Evolutionary conservation across 2,113 vertebrate genomes (phyloP), one percentile per base, ranked within the genome.

Genomic region (Bufo gargarizans): DNA sequence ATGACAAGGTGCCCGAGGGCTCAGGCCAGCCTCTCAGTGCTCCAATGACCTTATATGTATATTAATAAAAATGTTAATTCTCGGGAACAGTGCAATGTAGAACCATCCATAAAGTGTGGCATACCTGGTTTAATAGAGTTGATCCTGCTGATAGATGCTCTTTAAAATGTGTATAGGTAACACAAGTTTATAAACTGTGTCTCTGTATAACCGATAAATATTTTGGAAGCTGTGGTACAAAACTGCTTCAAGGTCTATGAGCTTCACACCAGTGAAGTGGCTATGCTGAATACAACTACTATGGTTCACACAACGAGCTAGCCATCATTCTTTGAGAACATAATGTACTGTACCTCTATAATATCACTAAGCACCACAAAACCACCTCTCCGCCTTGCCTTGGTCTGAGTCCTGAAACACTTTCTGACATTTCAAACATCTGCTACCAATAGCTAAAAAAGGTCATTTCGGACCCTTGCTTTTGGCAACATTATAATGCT

Each of bases 381-480:
- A 63, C 43, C 43, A 82, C 80, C 33, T 82, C 59, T 19, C 43
- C 33, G 80, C 13, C 3, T 63, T 65, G 33, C 16, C 43, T 82
- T 71, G 61, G 82, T 69, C 82, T 71, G 49, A 49, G 63, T 84
- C 63, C 14, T 71, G 47, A 84, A 84, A 65, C 61, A 69, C 82
- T 45, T 61, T 81, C 56, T 71, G 82, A 71, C 82, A 71, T 69
- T 84, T 71, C 14, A 33, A 55, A 65, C 47, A 33, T 49, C 33
- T n/a, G 4, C 82, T 84, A 65, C 82, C 82, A 84, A 84, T 69
- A 71, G n/a, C 63, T 22, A 71, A 84, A 84, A 84, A 84, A 84
- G 82, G 82, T 84, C 82, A 84, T 71, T 69, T 71, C 82, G 20
- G 82, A 84, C 82, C 82, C n/a, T 84, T 84, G 63, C 20, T 7